Conservation (phyloP, 2,113 vertebrate genomes). For the Pionites leucogaster region DNA sequence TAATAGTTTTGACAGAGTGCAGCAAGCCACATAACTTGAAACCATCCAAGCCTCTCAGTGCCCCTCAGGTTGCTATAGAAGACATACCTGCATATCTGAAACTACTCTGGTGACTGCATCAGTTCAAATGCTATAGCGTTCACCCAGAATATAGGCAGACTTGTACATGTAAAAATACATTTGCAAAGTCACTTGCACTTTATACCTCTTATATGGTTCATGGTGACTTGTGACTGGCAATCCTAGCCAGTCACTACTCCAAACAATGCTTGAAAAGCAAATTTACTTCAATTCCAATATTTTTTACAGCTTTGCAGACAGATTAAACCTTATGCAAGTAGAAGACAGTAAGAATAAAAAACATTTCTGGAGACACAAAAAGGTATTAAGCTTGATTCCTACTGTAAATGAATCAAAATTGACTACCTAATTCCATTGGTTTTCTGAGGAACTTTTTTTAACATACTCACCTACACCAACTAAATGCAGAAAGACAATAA, state of each 20-base stretch:
- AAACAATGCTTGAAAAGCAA: background rate
- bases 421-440: background rate
- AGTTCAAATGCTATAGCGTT: background rate
- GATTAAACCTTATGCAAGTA: background rate
- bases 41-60: background rate
- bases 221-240: background rate
- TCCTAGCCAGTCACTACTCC: background rate
- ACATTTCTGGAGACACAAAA: background rate
- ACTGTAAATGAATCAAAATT: background rate
- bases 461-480: background rate
- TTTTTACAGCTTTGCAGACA: background rate
- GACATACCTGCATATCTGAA: background rate
- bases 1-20: background rate
- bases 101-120: background rate
- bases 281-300: background rate
- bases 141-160: background rate
- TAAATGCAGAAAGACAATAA: background rate
- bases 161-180: fast-evolving
- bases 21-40: background rate
- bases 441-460: background rate
- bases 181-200: background rate
- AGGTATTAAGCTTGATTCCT: background rate
- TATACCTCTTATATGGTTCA: background rate
- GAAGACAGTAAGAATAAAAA: background rate
- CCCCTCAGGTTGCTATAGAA: background rate